Evolutionary conservation across 2,113 vertebrate species (phyloP).

Genomic region (Anhinga rufa): DNA sequence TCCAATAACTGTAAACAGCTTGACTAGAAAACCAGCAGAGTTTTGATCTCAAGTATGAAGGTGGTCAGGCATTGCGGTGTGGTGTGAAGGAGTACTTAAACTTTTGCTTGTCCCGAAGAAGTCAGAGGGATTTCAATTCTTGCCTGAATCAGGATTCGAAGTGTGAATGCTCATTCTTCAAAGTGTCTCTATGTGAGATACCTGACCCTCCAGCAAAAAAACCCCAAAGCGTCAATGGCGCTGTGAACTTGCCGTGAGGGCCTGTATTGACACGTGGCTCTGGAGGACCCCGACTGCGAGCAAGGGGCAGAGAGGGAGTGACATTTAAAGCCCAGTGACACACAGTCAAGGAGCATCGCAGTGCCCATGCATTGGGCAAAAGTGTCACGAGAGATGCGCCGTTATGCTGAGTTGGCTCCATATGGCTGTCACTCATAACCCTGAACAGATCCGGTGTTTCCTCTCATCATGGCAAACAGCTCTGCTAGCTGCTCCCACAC

Average conservation of each 20-base stretch:
- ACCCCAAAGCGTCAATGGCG: not conserved
- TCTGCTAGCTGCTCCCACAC: accelerated
- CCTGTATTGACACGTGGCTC: not conserved
- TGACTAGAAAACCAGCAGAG: not conserved
- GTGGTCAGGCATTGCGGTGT: accelerated
- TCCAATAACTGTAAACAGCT: not conserved
- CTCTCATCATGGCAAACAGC: not conserved
- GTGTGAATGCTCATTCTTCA: not conserved
- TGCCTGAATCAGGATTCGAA: not conserved
- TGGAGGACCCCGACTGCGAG: not conserved
- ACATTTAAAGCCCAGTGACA: not conserved
- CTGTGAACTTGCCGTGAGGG: not conserved
- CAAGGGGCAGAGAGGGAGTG: not conserved
- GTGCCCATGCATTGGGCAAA: accelerated
- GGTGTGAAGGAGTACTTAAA: not conserved
- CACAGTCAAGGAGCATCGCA: not conserved
- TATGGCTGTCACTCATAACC: accelerated
- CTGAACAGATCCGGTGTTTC: not conserved
- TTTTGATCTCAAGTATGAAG: not conserved
- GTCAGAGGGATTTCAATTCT: not conserved
- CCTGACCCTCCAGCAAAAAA: not conserved
- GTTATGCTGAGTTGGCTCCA: accelerated
- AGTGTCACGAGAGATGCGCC: not conserved
- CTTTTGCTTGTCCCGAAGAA: not conserved
- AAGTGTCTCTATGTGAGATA: not conserved